Evolutionary conservation across 2,797 vertebrate species (phyloP), one percentile per base, ranked within the genome.

Genomic region (Ctenochaetus hawaiiensis): DNA sequence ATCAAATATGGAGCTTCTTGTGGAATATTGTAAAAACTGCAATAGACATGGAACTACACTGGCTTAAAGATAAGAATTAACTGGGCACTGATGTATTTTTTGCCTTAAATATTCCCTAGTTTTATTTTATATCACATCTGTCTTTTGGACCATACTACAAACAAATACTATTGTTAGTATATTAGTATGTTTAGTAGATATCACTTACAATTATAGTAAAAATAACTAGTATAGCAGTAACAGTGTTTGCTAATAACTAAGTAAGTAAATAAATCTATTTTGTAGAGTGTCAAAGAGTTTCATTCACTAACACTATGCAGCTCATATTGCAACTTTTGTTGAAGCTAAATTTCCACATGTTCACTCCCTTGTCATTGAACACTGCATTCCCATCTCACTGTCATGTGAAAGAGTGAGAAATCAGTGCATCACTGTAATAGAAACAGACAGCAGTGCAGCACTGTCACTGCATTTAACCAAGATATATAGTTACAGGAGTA

Each of bases 391-490:
- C 20, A 23, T 68, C 81, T 58, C 6, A 48, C 45, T 58, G 67
- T 78, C 74, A 75, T 66, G 54, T 51, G 62, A 85, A 71, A 56
- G 57, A 61, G 67, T 60, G 72, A 83, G 75, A 77, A 80, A 59
- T 72, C 68, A 72, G 61, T 34, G 47, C 44, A 53, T 6, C 16
- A 13, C 26, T 66, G 53, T 77, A 79, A 80, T 11, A 58, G 52
- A 65, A 87, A 72, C 66, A 71, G 85, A 75, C 72, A 85, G 72
- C 63, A 23, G 69, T 54, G 75, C 65, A 61, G 64, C 16, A 51
- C 57, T 82, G 77, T 83, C 81, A 85, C 56, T 52, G 68, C 67
- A 78, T 88, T 86, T 88, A 83, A 88, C 74, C 75, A 82, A 87
- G 70, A 87, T 73, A 80, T 88, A 82, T 72, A 73, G 83, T 87